A percentile compares a stretch with the other conserved stretches of the same genome.
Conservation (phyloP, 2,113 vertebrate species). For the Eublepharis macularius region DNA sequence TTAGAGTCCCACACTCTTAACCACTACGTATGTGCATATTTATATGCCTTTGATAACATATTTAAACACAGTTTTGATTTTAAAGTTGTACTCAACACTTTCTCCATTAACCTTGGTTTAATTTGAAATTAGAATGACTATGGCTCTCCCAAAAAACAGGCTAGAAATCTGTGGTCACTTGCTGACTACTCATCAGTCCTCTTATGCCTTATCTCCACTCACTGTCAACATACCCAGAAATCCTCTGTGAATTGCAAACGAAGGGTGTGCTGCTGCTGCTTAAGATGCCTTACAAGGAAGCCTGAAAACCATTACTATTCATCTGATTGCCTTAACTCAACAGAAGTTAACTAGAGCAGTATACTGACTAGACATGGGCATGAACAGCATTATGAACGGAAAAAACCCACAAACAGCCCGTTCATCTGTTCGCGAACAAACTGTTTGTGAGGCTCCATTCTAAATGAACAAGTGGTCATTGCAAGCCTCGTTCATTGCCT, state of each 20-base stretch:
- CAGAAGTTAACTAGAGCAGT: background rate
- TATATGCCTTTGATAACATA: constrained; percentile 66
- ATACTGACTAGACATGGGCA: no score
- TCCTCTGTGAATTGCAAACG: background rate
- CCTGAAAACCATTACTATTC: background rate
- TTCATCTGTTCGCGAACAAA: no score
- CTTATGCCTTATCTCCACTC: background rate
- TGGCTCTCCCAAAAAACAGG: constrained; percentile 51
- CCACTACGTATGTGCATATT: no score
- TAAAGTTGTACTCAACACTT: constrained; percentile 64
- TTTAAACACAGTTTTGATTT: constrained; percentile 70
- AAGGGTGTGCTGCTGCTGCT: background rate
- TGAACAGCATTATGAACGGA: no score
- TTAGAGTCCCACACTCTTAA: no score
- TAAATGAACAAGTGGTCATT: no score
- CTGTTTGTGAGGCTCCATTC: no score
- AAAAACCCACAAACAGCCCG: no score
- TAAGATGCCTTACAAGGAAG: background rate
- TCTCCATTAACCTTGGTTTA: constrained; percentile 59
- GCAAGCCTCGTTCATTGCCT: no score
- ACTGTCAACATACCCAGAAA: background rate
- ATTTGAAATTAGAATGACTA: constrained; percentile 56
- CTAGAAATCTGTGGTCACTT: constrained; percentile 48
- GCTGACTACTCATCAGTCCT: constrained; percentile 10
- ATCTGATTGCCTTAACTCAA: background rate